Percentiles rank a stretch among this genome's conserved stretches.
These are phyloP conservation scores for Itoplectis maculator DNA, from an alignment of 2,888 invertebrate genomes.

Conservation along the genomic window DNA sequence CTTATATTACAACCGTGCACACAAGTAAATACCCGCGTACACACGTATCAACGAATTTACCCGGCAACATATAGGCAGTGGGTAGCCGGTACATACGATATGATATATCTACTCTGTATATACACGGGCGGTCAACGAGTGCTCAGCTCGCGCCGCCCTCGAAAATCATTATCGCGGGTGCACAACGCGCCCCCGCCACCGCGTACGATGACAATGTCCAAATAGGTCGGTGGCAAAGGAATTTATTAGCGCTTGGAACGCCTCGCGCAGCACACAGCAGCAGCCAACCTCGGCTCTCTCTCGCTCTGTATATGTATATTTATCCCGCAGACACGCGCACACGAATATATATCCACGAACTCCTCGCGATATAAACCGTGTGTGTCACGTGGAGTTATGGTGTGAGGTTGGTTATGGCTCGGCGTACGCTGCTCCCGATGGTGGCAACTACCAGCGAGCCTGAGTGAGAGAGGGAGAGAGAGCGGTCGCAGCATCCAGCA, in stretches of 20 bases:
- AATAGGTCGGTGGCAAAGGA: slow-evolving; percentile 73
- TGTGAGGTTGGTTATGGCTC: slow-evolving; percentile 80
- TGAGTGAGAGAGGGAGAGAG: slow-evolving; percentile 8
- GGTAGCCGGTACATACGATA: not conserved
- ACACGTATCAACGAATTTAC: not conserved
- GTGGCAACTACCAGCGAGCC: slow-evolving; percentile 77
- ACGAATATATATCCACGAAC: slow-evolving; percentile 73
- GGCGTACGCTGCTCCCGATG: slow-evolving; percentile 67
- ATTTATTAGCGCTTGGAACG: slow-evolving; percentile 81
- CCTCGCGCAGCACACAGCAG: not conserved
- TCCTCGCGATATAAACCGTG: slow-evolving; percentile 83
- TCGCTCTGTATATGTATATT: not conserved
- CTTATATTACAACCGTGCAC: slow-evolving; percentile 18
- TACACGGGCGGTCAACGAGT: slow-evolving; percentile 19
- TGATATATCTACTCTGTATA: not conserved
- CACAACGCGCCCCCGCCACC: slow-evolving; percentile 29
- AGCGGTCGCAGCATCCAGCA: not conserved
- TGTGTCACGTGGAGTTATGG: slow-evolving; percentile 79
- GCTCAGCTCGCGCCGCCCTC: slow-evolving; percentile 49
- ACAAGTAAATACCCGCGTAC: not conserved
- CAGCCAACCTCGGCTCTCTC: slow-evolving; percentile 66
- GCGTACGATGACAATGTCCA: slow-evolving; percentile 76
- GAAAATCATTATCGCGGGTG: slow-evolving; percentile 64
- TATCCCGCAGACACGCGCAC: no score
- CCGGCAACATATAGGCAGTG: not conserved